Conservation (phyloP, 2,888 invertebrate species). For the Aquatica leii region DNA sequence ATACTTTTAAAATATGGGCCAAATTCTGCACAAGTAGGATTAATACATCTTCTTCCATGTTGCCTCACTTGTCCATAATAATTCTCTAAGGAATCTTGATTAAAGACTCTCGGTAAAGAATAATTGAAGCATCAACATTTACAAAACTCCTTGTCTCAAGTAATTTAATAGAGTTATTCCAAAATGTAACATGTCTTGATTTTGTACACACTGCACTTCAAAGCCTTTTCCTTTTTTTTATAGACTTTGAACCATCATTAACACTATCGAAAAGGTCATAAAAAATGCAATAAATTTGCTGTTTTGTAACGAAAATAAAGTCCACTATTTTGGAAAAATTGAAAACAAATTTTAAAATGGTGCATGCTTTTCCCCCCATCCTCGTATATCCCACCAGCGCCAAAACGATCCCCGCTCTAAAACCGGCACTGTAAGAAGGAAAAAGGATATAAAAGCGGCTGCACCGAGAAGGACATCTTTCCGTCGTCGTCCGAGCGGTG, state of each 20-base stretch:
- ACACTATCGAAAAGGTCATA: slow-evolving; percentile 1
- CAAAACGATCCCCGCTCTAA: too few relatives aligned
- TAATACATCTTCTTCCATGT: neutral
- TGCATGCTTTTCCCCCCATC: too few relatives aligned
- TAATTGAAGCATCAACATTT: neutral
- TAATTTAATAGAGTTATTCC: neutral
- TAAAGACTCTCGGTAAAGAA: neutral
- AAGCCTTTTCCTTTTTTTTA: neutral
- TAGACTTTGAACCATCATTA: neutral
- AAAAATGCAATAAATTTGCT: neutral
- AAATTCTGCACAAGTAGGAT: neutral
- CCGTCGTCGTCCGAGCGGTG: too few relatives aligned
- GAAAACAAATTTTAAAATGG: too few relatives aligned
- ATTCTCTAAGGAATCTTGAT: too few relatives aligned
- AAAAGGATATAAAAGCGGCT: too few relatives aligned
- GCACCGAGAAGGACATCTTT: too few relatives aligned
- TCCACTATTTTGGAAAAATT: too few relatives aligned
- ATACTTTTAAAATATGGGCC: neutral
- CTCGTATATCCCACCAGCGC: too few relatives aligned
- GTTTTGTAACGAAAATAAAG: too few relatives aligned
- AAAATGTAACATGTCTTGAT: neutral
- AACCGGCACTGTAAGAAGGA: too few relatives aligned
- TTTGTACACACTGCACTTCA: neutral
- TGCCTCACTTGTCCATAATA: neutral
- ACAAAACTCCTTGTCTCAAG: neutral